A percentile compares a stretch with the other conserved stretches of the same genome.
These are phyloP conservation scores for Muscidifurax raptorellus DNA, from an alignment of 1,140 invertebrate genomes.

Conservation along the genomic window DNA sequence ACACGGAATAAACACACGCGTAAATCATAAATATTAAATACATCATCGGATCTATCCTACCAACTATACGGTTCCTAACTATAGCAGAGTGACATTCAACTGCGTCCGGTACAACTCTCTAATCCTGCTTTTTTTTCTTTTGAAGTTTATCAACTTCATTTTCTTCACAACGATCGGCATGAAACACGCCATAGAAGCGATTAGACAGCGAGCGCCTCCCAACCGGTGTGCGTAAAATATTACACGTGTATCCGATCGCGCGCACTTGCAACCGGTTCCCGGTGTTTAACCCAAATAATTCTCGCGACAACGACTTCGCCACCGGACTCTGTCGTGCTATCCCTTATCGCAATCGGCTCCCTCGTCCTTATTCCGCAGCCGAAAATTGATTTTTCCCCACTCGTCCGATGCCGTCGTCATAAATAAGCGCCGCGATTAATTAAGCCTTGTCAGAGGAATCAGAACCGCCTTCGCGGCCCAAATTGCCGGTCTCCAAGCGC, in stretches of 20 bases:
- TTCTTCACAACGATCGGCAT: too few species aligned
- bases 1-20: too few species aligned
- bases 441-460: slow-evolving; percentile 17
- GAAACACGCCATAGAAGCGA: background rate
- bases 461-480: slow-evolving; percentile 18
- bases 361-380: background rate
- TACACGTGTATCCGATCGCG: background rate
- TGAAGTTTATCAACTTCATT: too few species aligned
- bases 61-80: too few species aligned
- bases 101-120: too few species aligned
- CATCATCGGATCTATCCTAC: too few species aligned
- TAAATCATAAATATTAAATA: too few species aligned
- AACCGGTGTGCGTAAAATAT: too few species aligned
- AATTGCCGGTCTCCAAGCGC: background rate
- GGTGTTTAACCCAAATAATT: slow-evolving; percentile 36
- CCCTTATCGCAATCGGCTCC: background rate
- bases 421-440: slow-evolving; percentile 35
- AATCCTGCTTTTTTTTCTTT: too few species aligned
- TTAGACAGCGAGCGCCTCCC: too few species aligned
- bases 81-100: too few species aligned
- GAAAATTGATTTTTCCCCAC: slow-evolving; percentile 25
- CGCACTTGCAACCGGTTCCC: slow-evolving; percentile 25
- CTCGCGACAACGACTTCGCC: slow-evolving; percentile 9
- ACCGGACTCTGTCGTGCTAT: background rate
- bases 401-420: background rate